Evolutionary conservation across 2,797 vertebrate species (phyloP).

Genomic region (Tamandua tetradactyla): DNA sequence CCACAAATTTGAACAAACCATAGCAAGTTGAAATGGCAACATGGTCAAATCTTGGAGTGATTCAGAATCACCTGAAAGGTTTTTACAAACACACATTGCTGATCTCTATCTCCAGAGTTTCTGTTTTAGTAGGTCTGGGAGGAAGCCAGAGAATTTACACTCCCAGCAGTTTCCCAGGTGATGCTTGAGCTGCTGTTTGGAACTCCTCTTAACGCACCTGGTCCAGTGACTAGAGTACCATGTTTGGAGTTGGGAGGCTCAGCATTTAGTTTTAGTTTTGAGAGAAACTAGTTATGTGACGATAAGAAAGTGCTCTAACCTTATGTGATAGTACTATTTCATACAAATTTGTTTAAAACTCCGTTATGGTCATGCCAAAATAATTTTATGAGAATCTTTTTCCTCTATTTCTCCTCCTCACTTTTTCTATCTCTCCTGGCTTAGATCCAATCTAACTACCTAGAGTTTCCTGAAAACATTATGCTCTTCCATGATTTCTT

Average conservation of each 20-base stretch:
- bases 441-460: neutral
- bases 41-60: neutral
- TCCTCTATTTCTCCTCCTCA: neutral
- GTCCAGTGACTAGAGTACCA: neutral
- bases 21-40: neutral
- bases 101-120: neutral
- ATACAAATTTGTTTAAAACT: neutral
- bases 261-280: neutral
- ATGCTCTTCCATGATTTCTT: neutral
- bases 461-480: neutral
- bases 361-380: conserved; percentile 14
- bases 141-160: neutral
- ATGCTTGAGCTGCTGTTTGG: neutral
- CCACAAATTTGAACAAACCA: neutral
- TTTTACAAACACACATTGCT: neutral
- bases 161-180: neutral
- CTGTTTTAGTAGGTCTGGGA: neutral
- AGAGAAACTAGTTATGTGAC: neutral
- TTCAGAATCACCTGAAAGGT: neutral
- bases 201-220: neutral
- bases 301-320: neutral
- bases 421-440: neutral
- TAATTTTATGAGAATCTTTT: neutral
- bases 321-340: neutral
- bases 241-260: neutral